Evolutionary conservation across 2,797 vertebrate species (phyloP).

Genomic region (Denticeps clupeoides): DNA sequence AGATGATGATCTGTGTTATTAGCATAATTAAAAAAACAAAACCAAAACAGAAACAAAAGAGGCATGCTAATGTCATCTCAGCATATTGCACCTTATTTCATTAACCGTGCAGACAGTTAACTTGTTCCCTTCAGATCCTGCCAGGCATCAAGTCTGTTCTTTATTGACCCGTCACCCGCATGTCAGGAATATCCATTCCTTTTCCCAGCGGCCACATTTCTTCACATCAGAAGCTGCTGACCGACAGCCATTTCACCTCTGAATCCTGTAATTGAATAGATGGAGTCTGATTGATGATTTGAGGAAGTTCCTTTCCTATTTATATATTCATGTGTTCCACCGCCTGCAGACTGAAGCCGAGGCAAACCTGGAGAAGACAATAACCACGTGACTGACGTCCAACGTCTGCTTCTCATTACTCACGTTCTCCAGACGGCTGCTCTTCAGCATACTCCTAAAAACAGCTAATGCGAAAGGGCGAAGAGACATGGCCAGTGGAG

Average conservation of each 20-base stretch:
- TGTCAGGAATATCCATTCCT: conserved; percentile 37
- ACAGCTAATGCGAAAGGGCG: too few species aligned
- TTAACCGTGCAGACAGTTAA: conserved; percentile 32
- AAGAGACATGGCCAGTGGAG: too few species aligned
- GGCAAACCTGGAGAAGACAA: conserved; percentile 50
- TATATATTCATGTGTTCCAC: conserved; percentile 59
- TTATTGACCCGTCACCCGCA: conserved; percentile 50
- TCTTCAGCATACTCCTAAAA: conserved; percentile 20
- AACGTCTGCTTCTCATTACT: conserved; percentile 57
- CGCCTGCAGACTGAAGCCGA: conserved; percentile 52
- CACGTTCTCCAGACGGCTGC: conserved; percentile 35
- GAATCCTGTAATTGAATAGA: conserved; percentile 54
- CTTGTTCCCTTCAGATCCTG: conserved; percentile 31
- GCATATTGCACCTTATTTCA: conserved; percentile 35
- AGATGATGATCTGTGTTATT: too few species aligned
- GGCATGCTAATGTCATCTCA: not conserved
- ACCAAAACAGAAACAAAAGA: not conserved
- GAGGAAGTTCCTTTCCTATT: conserved; percentile 55
- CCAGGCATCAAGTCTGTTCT: conserved; percentile 37
- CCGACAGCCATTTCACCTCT: conserved; percentile 46
- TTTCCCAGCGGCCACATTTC: conserved; percentile 40
- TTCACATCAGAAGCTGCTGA: conserved; percentile 44
- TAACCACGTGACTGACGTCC: conserved; percentile 39
- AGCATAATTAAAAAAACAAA: not conserved
- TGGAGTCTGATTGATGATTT: conserved; percentile 61